These are phyloP conservation scores for Antennarius striatus DNA, from an alignment of 2,113 vertebrate genomes.

Conservation along the genomic window DNA sequence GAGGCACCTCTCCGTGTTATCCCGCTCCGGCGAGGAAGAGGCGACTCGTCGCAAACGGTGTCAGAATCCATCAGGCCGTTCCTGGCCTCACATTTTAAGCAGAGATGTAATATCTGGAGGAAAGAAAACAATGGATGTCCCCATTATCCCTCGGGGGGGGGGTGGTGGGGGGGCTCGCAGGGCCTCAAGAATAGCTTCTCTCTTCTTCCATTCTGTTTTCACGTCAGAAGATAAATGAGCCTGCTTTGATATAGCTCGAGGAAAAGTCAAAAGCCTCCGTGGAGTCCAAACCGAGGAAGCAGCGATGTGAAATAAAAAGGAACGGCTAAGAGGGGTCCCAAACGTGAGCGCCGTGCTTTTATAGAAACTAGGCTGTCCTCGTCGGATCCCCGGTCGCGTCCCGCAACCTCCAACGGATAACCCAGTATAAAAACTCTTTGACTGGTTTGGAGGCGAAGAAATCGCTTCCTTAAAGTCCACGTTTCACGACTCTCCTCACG, in stretches of 20 bases:
- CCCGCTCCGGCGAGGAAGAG: constrained; percentile 36
- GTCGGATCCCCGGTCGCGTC: constrained; percentile 35
- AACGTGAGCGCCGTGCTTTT: constrained; percentile 16
- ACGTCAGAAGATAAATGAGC: constrained; percentile 69
- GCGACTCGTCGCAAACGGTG: constrained; percentile 27
- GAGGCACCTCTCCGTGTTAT: constrained; percentile 47
- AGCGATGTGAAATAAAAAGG: constrained; percentile 40
- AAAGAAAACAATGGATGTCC: constrained; percentile 59
- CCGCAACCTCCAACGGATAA: constrained; percentile 33
- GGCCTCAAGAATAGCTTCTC: constrained; percentile 54
- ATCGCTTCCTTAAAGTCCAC: too few relatives aligned
- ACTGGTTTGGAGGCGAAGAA: too few relatives aligned
- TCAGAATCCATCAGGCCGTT: constrained; percentile 60
- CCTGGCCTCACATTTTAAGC: constrained; percentile 67
- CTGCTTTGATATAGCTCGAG: constrained; percentile 60
- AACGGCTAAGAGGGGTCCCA: constrained; percentile 33
- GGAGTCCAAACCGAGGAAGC: constrained; percentile 41
- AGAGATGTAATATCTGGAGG: constrained; percentile 54
- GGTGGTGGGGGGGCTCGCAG: constrained; percentile 3
- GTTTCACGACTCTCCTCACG: too few relatives aligned
- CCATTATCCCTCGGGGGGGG: constrained; percentile 37
- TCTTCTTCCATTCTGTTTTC: constrained; percentile 58
- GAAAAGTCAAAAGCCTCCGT: constrained; percentile 45
- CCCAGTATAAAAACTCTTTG: constrained; percentile 9
- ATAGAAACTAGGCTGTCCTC: constrained; percentile 36